Conservation (phyloP, 2,888 invertebrate genomes). For the Stenurella melanura region DNA sequence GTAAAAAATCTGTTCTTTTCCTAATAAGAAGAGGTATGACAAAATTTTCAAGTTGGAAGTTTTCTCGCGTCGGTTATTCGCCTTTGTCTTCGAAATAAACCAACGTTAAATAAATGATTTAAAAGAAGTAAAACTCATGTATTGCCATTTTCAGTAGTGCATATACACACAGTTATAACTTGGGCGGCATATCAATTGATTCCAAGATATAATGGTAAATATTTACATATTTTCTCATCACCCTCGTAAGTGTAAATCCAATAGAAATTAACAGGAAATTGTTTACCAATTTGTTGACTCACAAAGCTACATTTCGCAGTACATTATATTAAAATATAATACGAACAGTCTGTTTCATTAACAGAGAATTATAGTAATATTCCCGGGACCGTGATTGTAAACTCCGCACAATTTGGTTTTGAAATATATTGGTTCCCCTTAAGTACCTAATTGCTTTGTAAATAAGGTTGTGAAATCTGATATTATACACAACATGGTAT, state of each 20-base stretch:
- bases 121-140: too few species aligned
- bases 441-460: constrained; percentile 49
- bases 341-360: constrained; percentile 28
- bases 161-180: too few species aligned
- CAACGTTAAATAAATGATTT: too few species aligned
- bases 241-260: background rate
- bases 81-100: too few species aligned
- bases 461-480: constrained; percentile 49
- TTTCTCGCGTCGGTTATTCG: too few species aligned
- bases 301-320: background rate
- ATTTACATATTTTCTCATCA: too few species aligned
- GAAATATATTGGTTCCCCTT: constrained; percentile 50
- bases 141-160: too few species aligned
- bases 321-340: constrained; percentile 33
- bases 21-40: too few species aligned
- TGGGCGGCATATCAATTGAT: too few species aligned
- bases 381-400: constrained; percentile 25
- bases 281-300: constrained; percentile 14
- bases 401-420: constrained; percentile 38
- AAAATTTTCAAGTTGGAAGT: too few species aligned
- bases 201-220: too few species aligned
- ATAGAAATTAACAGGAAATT: background rate
- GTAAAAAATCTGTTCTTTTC: too few species aligned
- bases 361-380: constrained; percentile 35
- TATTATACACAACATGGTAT: constrained; percentile 45